These are phyloP conservation scores for Erynnis tages DNA, from an alignment of 2,888 invertebrate genomes.

Conservation along the genomic window DNA sequence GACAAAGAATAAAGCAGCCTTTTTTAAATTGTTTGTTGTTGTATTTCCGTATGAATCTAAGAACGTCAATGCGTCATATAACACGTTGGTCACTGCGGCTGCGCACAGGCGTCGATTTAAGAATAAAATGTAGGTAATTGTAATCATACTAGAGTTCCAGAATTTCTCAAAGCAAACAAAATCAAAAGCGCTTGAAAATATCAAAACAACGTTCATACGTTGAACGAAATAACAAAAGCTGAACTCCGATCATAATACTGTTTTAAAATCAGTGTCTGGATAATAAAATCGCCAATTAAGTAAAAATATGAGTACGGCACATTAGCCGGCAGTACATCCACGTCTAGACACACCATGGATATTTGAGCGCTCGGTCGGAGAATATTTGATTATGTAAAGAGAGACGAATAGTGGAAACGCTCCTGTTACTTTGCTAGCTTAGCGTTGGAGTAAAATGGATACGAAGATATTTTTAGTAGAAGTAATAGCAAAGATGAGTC, in stretches of 20 bases:
- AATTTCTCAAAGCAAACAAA: too few species aligned
- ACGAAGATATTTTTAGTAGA: background rate
- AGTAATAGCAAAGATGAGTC: background rate
- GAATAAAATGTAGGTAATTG: too few species aligned
- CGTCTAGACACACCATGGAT: slow-evolving; percentile 54
- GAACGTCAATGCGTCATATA: too few species aligned
- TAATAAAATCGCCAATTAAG: background rate
- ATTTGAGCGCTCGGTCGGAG: slow-evolving; percentile 49
- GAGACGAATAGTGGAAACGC: slow-evolving; percentile 43
- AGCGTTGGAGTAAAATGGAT: background rate
- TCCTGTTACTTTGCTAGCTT: background rate
- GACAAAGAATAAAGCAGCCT: too few species aligned
- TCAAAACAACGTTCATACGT: too few species aligned
- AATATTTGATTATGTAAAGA: slow-evolving; percentile 75
- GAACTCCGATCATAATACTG: background rate
- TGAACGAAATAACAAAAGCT: too few species aligned
- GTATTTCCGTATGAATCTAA: too few species aligned
- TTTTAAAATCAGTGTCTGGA: background rate
- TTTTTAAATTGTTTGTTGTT: too few species aligned
- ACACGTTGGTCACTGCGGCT: too few species aligned
- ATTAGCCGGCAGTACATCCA: slow-evolving; percentile 34
- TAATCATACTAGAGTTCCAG: too few species aligned
- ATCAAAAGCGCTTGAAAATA: too few species aligned
- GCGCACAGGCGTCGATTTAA: too few species aligned
- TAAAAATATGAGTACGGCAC: slow-evolving; percentile 11